Evolutionary conservation across 2,888 invertebrate species (phyloP), one percentile per base, ranked within the genome.

Genomic region (Parthenolecanium corni): DNA sequence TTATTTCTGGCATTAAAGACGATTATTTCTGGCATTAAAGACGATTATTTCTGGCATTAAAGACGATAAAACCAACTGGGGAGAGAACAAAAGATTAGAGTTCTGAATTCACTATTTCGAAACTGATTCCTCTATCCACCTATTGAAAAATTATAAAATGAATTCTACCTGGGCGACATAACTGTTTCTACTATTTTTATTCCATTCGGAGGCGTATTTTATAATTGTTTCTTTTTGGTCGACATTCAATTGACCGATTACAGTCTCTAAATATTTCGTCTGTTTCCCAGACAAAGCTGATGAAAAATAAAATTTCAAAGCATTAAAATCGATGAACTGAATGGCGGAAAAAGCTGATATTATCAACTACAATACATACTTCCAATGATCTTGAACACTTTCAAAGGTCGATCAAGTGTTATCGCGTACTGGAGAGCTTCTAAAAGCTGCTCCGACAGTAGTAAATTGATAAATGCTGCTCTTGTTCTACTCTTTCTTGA

Each of bases 351-450:
- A n/a, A n/a, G n/a, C n/a, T n/a, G n/a, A n/a, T n/a, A n/a, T n/a
- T n/a, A n/a, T n/a, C n/a, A n/a, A n/a, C n/a, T n/a, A n/a, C n/a
- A 42, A 25, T 6, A 58, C 65, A 66, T 72, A 78, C 80, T 82
- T 76, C 86, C 85, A n/a, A 94, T 77, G 66, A 95, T 91, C 72
- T 80, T 87, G 44, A 93, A 78, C 1, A 86, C 83, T 69, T 87
- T 80, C 66, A 82, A 79, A 0, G 95, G 95, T 68, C 87, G 84
- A 65, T 89, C 83, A 68, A 96, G 77, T 62, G 81, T 81, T 54
- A 96, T 77, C 0, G 94, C 88, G 61, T 94, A 74, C 68, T 80
- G 82, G 51, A 96, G 76, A 0, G 94, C 95, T 70, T 88, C 86
- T 2, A 85, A 76, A 69, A 88, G 79, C 71, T 92, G 81, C 70